Evolutionary conservation across 2,113 vertebrate genomes (phyloP).

Genomic region (Salvelinus namaycush): DNA sequence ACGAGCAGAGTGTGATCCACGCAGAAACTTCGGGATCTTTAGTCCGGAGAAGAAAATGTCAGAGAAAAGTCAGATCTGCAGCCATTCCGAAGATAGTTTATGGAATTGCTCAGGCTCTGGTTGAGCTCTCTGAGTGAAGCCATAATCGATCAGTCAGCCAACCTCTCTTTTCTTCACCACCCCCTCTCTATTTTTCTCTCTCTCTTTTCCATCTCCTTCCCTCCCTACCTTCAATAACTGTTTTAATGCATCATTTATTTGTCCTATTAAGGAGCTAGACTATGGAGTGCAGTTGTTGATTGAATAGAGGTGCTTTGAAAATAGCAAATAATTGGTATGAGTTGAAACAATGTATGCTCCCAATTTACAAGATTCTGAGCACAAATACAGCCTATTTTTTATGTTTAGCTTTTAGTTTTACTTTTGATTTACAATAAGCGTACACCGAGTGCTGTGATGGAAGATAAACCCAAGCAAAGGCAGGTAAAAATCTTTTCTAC

Average conservation of each 20-base stretch:
- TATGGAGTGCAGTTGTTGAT: constrained; percentile 21
- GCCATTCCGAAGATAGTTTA: constrained; percentile 6
- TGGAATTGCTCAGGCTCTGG: constrained; percentile 2
- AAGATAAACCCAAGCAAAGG: too few relatives aligned
- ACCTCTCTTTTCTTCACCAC: neutral
- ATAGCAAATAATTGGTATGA: neutral
- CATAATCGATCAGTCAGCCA: neutral
- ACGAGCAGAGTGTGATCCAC: too few relatives aligned
- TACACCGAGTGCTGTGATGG: too few relatives aligned
- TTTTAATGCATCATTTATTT: constrained; percentile 54
- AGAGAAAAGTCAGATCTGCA: too few relatives aligned
- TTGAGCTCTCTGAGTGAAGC: neutral
- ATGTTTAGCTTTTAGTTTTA: too few relatives aligned
- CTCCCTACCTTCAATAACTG: constrained; percentile 10
- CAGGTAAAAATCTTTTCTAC: too few relatives aligned
- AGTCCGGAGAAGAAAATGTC: too few relatives aligned
- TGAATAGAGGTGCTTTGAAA: constrained; percentile 20
- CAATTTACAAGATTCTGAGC: too few relatives aligned
- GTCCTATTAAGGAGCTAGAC: constrained; percentile 39
- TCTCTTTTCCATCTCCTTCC: constrained; percentile 10
- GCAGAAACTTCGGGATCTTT: too few relatives aligned
- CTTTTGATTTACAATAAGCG: too few relatives aligned
- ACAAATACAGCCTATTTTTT: too few relatives aligned
- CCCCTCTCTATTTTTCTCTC: constrained; percentile 12
- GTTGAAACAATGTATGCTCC: too few relatives aligned